Evolutionary conservation across 2,113 vertebrate genomes (phyloP).

Genomic region (Alaudala cheleensis): DNA sequence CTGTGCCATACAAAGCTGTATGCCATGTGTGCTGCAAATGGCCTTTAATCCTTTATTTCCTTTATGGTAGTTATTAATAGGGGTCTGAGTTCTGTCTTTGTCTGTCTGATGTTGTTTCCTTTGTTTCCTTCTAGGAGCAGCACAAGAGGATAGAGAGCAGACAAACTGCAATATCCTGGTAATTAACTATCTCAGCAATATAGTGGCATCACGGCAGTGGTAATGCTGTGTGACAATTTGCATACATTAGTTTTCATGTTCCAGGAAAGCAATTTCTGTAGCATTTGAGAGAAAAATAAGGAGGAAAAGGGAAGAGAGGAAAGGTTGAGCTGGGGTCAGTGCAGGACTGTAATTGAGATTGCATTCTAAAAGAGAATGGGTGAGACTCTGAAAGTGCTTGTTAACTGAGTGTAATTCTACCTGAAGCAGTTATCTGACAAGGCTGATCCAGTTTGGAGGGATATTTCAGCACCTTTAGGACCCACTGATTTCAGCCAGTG

Average conservation of each 20-base stretch:
- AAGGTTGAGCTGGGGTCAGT: not conserved
- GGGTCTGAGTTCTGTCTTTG: slow-evolving; percentile 34
- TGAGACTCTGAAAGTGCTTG: not conserved
- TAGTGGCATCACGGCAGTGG: not conserved
- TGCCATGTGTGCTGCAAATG: not conserved
- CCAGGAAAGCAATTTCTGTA: slow-evolving; percentile 34
- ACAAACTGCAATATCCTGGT: slow-evolving; percentile 46
- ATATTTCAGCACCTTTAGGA: not conserved
- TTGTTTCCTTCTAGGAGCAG: slow-evolving; percentile 56
- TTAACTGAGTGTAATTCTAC: not conserved
- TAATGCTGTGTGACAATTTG: slow-evolving; percentile 55
- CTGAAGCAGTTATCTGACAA: not conserved
- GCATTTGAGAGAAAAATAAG: slow-evolving; percentile 23
- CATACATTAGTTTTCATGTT: slow-evolving; percentile 53
- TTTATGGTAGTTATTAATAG: slow-evolving; percentile 43
- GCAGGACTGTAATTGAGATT: not conserved
- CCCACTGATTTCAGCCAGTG: accelerated
- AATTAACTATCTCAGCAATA: slow-evolving; percentile 59
- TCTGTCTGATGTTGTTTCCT: slow-evolving; percentile 19
- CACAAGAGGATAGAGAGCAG: slow-evolving; percentile 39
- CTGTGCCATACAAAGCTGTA: not conserved
- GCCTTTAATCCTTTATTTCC: slow-evolving; percentile 60
- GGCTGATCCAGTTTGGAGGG: not conserved
- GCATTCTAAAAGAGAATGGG: not conserved
- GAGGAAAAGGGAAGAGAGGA: not conserved